Conservation (phyloP, 1,140 invertebrate genomes). For the Mercenaria mercenaria region DNA sequence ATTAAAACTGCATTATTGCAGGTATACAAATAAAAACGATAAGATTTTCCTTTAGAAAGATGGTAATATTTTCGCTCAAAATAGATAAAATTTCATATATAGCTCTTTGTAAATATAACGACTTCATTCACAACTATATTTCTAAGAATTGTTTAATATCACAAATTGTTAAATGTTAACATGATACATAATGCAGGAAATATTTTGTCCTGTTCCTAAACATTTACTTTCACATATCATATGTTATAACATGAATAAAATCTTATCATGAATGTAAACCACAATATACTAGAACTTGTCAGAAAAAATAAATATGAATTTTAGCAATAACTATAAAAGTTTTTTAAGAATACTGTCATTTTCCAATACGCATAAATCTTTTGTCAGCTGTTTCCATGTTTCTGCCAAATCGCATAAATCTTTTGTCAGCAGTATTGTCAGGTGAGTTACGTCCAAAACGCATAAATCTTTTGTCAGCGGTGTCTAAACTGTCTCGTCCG, state of each 20-base stretch:
- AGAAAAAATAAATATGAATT: slow-evolving; percentile 3
- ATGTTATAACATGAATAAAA: not conserved
- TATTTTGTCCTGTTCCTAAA: not conserved
- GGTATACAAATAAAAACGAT: too few relatives aligned
- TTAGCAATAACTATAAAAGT: slow-evolving; percentile 10
- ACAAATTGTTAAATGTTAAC: slow-evolving; percentile 23
- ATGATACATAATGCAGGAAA: not conserved
- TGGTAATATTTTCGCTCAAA: too few relatives aligned
- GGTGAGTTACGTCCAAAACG: slow-evolving; percentile 69
- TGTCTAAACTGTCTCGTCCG: slow-evolving; percentile 70
- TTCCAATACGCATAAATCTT: slow-evolving; percentile 78
- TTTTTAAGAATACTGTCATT: not conserved
- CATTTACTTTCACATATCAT: not conserved
- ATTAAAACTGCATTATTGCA: too few relatives aligned
- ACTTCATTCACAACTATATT: not conserved
- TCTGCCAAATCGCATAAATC: slow-evolving; percentile 81
- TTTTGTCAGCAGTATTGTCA: slow-evolving; percentile 70
- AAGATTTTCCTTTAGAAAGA: too few relatives aligned
- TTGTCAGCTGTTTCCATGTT: slow-evolving; percentile 69
- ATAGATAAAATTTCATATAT: too few relatives aligned
- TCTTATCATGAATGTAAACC: not conserved
- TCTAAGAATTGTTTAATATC: slow-evolving; percentile 33
- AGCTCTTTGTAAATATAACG: not conserved
- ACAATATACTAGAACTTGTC: not conserved
- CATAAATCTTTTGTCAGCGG: slow-evolving; percentile 77